phyloP scores from a whole-genome alignment of 2,113 vertebrate species.

The Romanogobio albipinnatus region DNA sequence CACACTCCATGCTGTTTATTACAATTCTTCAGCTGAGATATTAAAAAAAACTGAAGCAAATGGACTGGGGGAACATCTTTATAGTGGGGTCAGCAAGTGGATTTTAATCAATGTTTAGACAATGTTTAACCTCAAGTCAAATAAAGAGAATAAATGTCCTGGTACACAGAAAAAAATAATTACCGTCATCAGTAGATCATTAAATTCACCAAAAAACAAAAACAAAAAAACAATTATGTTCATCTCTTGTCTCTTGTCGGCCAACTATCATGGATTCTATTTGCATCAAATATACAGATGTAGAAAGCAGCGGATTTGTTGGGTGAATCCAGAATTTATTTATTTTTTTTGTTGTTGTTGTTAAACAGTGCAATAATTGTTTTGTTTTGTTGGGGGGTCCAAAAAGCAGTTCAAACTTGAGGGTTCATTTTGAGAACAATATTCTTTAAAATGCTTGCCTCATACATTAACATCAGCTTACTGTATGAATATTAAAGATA shows the following conservation, averaged over 20 bases:
- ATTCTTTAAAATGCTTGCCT: not conserved
- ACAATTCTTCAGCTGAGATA: not conserved
- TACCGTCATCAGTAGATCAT: not conserved
- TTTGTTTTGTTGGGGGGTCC: not conserved
- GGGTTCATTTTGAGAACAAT: not conserved
- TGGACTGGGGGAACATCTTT: not conserved
- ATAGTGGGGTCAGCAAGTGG: not conserved
- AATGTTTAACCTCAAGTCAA: constrained; percentile 73
- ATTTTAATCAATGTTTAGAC: constrained; percentile 32
- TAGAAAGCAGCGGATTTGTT: not conserved
- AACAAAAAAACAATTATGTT: not conserved
- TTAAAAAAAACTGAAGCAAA: not conserved
- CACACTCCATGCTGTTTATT: constrained; percentile 36
- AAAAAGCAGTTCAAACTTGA: not conserved
- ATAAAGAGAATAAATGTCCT: constrained; percentile 48
- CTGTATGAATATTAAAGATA: not conserved
- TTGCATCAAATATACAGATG: not conserved
- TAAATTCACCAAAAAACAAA: not conserved
- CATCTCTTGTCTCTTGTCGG: not conserved
- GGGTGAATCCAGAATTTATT: not conserved
- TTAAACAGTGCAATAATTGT: not conserved
- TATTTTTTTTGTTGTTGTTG: too few species aligned
- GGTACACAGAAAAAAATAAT: constrained; percentile 1
- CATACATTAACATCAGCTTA: not conserved
- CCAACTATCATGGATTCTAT: not conserved